Evolutionary conservation across 2,797 vertebrate genomes (phyloP), one percentile per base, ranked within the genome.

Genomic region (Chelon auratus): DNA sequence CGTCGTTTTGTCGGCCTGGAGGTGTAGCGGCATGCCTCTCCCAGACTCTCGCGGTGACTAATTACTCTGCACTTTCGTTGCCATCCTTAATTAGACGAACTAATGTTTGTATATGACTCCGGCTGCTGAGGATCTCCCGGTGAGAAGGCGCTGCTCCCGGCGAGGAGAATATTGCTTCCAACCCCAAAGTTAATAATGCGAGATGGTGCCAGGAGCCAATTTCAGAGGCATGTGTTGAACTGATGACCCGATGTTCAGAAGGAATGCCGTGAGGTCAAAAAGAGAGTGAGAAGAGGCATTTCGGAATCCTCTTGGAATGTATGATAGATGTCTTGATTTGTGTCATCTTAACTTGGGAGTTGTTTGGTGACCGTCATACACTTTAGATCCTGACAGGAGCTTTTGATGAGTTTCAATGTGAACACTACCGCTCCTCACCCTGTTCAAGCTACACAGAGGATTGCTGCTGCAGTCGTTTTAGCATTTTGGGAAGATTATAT

Each of bases 211-310:
- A 61, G 72, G 53, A 81, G 77, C 84, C 75, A 75, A 80, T 84
- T 69, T 79, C 80, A 75, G 74, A 81, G 83, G 70, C 62, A 52
- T 72, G 62, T 55, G 75, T 56, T 92, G 82, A 91, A 89, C 88
- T 73, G 81, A 81, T 89, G 79, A 90, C 84, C 70, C 1, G 12
- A 47, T 30, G 68, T 43, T 73, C 39, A 62, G 36, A 66, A 67
- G 53, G 63, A 70, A 77, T 12, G 53, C 45, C 6, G 36, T 0
- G 61, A 75, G 82, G 80, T 87, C 52, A 72, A 17, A 0, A 24
- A 68, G 47, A 47, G 83, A 69, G 57, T 11, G 63, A 54, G 36
- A 60, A 68, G n/a, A 22, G 9, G n/a, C 9, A 75, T 47, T 71
- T 18, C 54, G 20, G 51, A 42, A 45, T 61, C 10, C 45, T 2